Evolutionary conservation across 2,888 invertebrate genomes (phyloP), one percentile per base, ranked within the genome.

Genomic region (Eupithecia dodoneata): DNA sequence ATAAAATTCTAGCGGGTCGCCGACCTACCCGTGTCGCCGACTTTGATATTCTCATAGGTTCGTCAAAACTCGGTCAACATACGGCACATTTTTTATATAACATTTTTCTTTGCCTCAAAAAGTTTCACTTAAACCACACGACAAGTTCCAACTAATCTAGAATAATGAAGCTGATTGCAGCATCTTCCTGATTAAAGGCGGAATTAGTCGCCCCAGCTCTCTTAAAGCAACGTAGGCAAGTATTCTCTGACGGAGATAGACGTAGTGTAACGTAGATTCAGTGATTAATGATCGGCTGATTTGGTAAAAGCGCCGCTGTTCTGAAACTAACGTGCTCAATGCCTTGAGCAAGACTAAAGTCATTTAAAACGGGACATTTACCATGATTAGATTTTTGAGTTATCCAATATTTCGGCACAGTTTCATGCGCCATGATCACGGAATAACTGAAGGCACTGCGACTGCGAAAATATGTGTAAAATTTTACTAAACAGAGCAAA

Each of bases 111-210:
- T 59, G 59, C 59, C 59, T 18, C 10, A 18, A 9, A 59, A 18
- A 47, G 6, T 55, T n/a, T 70, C 10, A 73, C 30, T 77, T 81
- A 55, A 15, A 80, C 80, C 81, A 65, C 15, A 55, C 41, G 69
- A 15, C 52, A 77, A 78, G 75, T 76, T 74, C 49, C 72, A 79
- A 75, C 74, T 82, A 79, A 81, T 81, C 79, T 80, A 80, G 80
- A 81, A 83, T 84, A 84, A 83, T 83, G 77, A 80, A 80, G 81
- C 82, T 84, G 84, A 84, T 83, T 83, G 83, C 81, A 83, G 76
- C 79, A 74, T 66, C 81, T 82, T 82, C 79, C 76, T 84, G 84
- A 83, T 84, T 84, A 83, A 83, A 84, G 84, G 79, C 74, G 75
- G 75, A 70, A 81, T 83, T 82, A 79, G 78, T 73, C 73, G 73